These are phyloP conservation scores for Xiphorhynchus erythropygius DNA, from an alignment of 2,797 vertebrate genomes.

Conservation along the genomic window DNA sequence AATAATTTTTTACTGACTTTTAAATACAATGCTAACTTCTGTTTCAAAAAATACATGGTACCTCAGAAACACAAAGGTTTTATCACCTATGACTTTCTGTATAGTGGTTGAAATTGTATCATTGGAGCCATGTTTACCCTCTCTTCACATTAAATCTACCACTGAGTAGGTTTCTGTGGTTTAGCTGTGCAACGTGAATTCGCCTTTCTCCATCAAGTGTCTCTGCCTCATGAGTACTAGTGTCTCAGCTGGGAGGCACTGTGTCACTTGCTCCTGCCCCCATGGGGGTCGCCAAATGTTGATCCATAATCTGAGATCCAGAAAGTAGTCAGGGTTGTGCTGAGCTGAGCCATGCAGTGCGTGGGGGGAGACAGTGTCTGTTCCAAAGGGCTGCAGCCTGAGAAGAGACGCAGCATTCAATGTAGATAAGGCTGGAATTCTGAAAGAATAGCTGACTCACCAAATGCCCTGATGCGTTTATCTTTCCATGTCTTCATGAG, in stretches of 20 bases:
- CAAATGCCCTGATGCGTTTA: not conserved
- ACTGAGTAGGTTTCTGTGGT: not conserved
- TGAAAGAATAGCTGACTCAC: not conserved
- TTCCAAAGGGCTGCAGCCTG: not conserved
- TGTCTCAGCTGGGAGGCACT: not conserved
- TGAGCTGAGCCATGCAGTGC: not conserved
- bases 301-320: not conserved
- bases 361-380: not conserved
- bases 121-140: not conserved
- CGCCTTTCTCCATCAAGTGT: not conserved
- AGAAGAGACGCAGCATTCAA: fast-evolving
- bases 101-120: not conserved
- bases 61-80: not conserved
- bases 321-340: not conserved
- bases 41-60: not conserved
- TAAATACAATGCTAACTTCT: not conserved
- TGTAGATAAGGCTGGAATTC: not conserved
- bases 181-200: not conserved
- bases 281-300: fast-evolving
- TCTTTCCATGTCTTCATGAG: not conserved
- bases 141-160: not conserved
- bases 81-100: not conserved
- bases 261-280: not conserved
- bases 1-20: not conserved
- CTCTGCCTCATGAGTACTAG: not conserved